phyloP scores from a whole-genome alignment of 92 coral and sea anemone genomes.

The Plumapathes pennacea region DNA sequence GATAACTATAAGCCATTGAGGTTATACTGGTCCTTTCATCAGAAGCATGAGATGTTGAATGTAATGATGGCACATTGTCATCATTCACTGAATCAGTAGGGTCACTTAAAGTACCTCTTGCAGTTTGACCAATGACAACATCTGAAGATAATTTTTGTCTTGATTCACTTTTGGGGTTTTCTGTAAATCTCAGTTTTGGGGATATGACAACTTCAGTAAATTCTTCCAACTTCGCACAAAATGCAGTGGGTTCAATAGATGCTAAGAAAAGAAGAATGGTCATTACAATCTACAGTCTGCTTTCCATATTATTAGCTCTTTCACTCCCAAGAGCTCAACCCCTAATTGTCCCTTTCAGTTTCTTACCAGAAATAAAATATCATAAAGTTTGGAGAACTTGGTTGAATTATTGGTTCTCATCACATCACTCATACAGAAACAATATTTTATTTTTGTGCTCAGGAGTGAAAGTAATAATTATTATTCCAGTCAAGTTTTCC shows the following conservation, averaged over 20 bases:
- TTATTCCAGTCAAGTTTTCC: no score
- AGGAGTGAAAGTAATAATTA: no score
- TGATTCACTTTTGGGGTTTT: neutral
- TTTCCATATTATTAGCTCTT: no score
- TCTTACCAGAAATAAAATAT: no score
- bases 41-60: neutral
- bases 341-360: no score
- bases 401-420: neutral
- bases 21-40: neutral
- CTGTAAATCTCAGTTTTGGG: constrained; percentile 49
- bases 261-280: constrained; percentile 21
- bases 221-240: constrained; percentile 74
- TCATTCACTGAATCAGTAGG: neutral
- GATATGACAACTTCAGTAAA: constrained; percentile 82
- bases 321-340: no score
- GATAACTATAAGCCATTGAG: constrained; percentile 19
- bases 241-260: constrained; percentile 53
- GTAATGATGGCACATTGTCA: neutral
- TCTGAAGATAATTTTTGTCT: no score
- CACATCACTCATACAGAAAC: neutral
- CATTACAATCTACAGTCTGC: constrained; percentile 1
- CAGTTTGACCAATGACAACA: neutral
- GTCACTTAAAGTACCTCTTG: neutral
- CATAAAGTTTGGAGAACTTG: no score
- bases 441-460: neutral